phyloP scores from a whole-genome alignment of 2,888 invertebrate genomes.

The Ochropleura plecta region DNA sequence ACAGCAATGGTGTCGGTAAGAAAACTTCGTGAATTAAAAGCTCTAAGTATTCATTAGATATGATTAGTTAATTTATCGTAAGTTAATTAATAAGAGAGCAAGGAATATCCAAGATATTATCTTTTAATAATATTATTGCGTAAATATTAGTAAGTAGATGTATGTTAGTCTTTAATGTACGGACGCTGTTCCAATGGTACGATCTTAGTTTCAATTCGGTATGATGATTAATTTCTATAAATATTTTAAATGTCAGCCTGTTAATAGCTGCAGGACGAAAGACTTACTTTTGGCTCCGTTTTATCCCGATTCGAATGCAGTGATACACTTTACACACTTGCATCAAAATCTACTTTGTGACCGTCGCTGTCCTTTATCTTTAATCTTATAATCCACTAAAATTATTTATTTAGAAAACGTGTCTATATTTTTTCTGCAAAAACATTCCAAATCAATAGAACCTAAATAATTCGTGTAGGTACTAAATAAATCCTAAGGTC shows the following conservation, averaged over 20 bases:
- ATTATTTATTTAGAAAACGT: neutral
- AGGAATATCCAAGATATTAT: slow-evolving; percentile 90
- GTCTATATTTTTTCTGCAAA: neutral
- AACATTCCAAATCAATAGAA: neutral
- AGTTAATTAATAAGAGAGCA: slow-evolving; percentile 85
- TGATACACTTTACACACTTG: neutral
- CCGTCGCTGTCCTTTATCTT: neutral
- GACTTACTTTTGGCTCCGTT: neutral
- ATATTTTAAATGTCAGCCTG: neutral
- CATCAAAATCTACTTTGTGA: neutral
- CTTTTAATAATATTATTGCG: slow-evolving; percentile 79
- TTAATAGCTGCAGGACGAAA: neutral
- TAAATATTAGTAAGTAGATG: slow-evolving; percentile 79
- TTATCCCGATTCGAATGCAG: neutral
- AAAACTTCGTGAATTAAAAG: slow-evolving; percentile 78
- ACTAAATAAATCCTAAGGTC: slow-evolving; percentile 72
- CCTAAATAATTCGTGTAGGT: neutral
- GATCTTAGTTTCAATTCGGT: slow-evolving; percentile 71
- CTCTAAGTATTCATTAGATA: slow-evolving; percentile 89
- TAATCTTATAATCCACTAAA: neutral
- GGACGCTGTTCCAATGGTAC: slow-evolving; percentile 75
- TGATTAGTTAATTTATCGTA: slow-evolving; percentile 88
- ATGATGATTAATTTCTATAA: neutral
- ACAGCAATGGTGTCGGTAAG: slow-evolving; percentile 78
- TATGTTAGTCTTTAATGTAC: slow-evolving; percentile 80